phyloP scores from a whole-genome alignment of 2,113 vertebrate species.

The Equus quagga region DNA sequence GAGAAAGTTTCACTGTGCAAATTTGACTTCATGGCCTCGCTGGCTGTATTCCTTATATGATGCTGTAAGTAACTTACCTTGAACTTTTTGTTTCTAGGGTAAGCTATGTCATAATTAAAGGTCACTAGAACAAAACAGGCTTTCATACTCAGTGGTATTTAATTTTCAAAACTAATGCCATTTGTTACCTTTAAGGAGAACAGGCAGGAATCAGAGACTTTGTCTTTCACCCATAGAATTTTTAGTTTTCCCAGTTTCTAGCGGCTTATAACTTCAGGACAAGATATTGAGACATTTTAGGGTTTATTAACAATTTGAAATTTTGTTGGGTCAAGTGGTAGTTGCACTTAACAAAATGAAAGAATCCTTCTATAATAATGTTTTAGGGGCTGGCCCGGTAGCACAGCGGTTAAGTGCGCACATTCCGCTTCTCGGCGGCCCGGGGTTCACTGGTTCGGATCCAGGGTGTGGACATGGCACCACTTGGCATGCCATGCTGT shows the following conservation, averaged over 20 bases:
- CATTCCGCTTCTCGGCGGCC: too few relatives aligned
- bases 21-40: conserved; percentile 96
- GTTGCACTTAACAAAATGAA: not conserved
- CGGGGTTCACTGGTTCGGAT: too few relatives aligned
- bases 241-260: not conserved
- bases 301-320: not conserved
- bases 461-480: too few relatives aligned
- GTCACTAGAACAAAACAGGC: not conserved
- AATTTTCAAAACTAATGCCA: not conserved
- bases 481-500: too few relatives aligned
- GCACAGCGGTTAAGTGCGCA: too few relatives aligned
- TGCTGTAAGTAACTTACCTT: conserved; percentile 91
- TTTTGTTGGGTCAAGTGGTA: not conserved
- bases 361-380: not conserved
- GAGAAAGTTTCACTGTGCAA: conserved; percentile 96
- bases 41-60: conserved; percentile 99
- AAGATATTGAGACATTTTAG: not conserved
- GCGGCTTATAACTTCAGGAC: not conserved
- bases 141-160: accelerated
- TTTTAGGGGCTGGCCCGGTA: not conserved
- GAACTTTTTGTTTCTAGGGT: not conserved
- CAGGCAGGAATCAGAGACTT: not conserved
- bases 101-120: accelerated
- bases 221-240: not conserved
- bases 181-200: not conserved